A percentile compares a stretch with the other conserved stretches of the same genome.
These are phyloP conservation scores for Carassius auratus DNA, from an alignment of 2,113 vertebrate species.

Conservation along the genomic window DNA sequence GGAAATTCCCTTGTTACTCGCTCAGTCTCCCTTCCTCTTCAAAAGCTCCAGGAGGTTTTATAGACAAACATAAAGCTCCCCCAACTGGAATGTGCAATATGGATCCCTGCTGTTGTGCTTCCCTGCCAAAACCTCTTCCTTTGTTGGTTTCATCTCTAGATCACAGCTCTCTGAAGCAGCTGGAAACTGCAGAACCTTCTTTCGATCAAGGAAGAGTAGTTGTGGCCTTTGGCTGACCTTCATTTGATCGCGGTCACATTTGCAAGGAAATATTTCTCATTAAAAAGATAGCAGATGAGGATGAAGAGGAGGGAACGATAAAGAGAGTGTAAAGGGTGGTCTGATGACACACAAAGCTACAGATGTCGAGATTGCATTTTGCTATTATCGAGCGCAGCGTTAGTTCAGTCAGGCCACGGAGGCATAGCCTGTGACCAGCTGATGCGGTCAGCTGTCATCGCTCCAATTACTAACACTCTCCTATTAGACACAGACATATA, in stretches of 20 bases:
- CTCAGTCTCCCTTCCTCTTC: constrained; percentile 32
- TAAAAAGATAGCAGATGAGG: constrained; percentile 18
- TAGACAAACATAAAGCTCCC: constrained; percentile 59
- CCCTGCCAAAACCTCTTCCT: constrained; percentile 38
- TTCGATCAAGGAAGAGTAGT: background rate
- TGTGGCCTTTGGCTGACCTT: constrained; percentile 40
- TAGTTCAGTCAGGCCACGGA: too few relatives aligned
- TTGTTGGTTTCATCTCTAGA: constrained; percentile 46
- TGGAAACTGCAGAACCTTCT: background rate
- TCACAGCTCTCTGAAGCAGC: constrained; percentile 7
- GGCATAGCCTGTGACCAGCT: too few relatives aligned
- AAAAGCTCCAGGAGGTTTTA: constrained; percentile 47
- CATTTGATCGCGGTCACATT: constrained; percentile 6
- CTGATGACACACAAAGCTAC: background rate
- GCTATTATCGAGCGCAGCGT: background rate
- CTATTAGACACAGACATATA: too few relatives aligned
- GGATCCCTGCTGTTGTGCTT: constrained; percentile 41
- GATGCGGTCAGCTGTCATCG: too few relatives aligned
- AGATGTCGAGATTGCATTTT: background rate
- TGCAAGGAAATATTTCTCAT: constrained; percentile 17
- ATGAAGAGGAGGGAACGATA: background rate
- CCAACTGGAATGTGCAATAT: constrained; percentile 56
- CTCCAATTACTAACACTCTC: too few relatives aligned
- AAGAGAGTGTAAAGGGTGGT: background rate
- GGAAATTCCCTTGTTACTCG: constrained; percentile 49